Conservation (phyloP, 2,888 invertebrate genomes). For the Agriopis marginaria region DNA sequence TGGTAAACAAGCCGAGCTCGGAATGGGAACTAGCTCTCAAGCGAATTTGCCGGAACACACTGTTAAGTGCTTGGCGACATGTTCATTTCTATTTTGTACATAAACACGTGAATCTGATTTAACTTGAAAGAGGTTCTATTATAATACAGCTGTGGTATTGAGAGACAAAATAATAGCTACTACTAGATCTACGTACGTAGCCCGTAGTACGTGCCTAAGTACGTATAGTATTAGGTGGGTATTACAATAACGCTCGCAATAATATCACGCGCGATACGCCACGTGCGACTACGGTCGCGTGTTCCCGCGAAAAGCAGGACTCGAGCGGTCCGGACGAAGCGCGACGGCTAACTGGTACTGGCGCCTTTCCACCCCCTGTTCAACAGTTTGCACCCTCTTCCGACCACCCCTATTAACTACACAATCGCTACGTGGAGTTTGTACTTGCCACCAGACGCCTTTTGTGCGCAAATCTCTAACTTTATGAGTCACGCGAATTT, state of each 20-base stretch:
- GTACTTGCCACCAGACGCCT: slow-evolving; percentile 33
- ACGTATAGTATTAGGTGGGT: slow-evolving; percentile 1
- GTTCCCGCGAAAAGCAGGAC: slow-evolving; percentile 25
- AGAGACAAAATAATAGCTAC: not conserved
- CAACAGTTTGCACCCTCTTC: slow-evolving; percentile 83
- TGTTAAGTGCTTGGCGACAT: too few relatives aligned
- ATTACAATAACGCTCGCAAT: slow-evolving; percentile 25
- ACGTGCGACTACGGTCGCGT: slow-evolving; percentile 33
- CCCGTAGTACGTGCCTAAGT: not conserved
- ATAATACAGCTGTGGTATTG: too few relatives aligned
- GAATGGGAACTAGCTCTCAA: too few relatives aligned
- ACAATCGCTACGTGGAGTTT: slow-evolving; percentile 36
- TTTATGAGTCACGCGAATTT: slow-evolving; percentile 44
- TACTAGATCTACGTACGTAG: slow-evolving; percentile 4
- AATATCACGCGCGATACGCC: slow-evolving; percentile 44
- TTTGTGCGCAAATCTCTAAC: slow-evolving; percentile 43
- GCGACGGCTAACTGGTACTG: slow-evolving; percentile 71
- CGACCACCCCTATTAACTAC: slow-evolving; percentile 63
- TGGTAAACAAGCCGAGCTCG: too few relatives aligned
- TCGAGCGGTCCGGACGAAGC: slow-evolving; percentile 59
- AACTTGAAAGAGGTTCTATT: not conserved
- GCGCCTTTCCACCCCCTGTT: slow-evolving; percentile 76
- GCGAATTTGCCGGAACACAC: too few relatives aligned
- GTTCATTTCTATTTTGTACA: not conserved
- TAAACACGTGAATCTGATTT: not conserved